phyloP scores from a whole-genome alignment of 2,113 vertebrate species.

The Chroicocephalus ridibundus region DNA sequence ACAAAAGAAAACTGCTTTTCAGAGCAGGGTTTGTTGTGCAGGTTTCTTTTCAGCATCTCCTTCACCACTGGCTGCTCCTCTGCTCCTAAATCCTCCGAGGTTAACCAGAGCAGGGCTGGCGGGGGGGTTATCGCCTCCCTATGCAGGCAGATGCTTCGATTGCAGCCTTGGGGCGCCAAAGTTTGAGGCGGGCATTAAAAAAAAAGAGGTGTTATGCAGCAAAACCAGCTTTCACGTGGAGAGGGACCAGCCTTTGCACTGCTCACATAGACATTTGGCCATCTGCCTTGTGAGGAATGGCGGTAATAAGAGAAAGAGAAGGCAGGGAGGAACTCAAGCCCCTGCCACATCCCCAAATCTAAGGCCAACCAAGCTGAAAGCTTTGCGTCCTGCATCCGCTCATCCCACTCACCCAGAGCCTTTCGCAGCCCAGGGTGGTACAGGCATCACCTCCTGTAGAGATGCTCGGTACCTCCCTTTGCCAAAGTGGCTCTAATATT shows the following conservation, averaged over 20 bases:
- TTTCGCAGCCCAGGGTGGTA: not conserved
- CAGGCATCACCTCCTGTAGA: not conserved
- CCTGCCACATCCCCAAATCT: not conserved
- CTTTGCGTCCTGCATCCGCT: not conserved
- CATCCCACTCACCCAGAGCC: accelerated
- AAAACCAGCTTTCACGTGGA: not conserved
- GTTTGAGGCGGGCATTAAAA: not conserved
- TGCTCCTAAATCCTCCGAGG: not conserved
- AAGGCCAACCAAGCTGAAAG: not conserved
- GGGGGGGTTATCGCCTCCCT: not conserved
- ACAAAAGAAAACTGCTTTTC: not conserved
- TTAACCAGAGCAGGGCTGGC: not conserved
- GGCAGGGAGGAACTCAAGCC: not conserved
- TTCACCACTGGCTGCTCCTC: not conserved
- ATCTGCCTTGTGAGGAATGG: not conserved
- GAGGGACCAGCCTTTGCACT: not conserved
- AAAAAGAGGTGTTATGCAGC: accelerated
- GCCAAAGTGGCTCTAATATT: not conserved
- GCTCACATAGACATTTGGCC: accelerated
- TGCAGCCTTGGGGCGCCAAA: not conserved
- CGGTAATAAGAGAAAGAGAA: not conserved
- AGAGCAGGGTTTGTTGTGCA: not conserved
- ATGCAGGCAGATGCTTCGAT: not conserved
- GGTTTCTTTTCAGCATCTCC: not conserved
- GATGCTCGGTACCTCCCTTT: not conserved